Percentiles rank a stretch among this genome's conserved stretches.
Conservation (phyloP, 1,140 invertebrate genomes). For the Streblospio benedicti region DNA sequence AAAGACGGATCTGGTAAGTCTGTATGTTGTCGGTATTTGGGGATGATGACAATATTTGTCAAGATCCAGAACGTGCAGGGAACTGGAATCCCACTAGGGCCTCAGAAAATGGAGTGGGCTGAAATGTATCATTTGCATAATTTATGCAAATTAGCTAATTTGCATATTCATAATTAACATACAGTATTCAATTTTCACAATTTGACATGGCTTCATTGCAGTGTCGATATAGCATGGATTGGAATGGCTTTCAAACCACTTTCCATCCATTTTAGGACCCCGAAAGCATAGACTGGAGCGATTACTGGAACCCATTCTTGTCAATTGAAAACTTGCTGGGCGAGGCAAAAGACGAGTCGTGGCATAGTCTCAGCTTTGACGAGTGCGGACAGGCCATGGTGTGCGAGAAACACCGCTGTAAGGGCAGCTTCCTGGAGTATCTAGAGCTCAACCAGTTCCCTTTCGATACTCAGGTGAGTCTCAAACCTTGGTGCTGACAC, state of each 20-base stretch:
- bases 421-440: conserved; percentile 20
- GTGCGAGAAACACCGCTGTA: conserved; percentile 15
- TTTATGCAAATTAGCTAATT: not conserved
- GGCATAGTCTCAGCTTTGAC: conserved; percentile 13
- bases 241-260: not conserved
- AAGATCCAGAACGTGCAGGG: not conserved
- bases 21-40: not conserved
- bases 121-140: not conserved
- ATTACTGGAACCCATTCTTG: conserved; percentile 20
- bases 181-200: not conserved
- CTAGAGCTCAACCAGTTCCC: conserved; percentile 22
- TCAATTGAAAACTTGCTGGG: conserved; percentile 18
- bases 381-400: conserved; percentile 9
- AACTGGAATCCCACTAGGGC: not conserved
- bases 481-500: not conserved
- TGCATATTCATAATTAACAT: not conserved
- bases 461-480: conserved; percentile 20
- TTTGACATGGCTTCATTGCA: not conserved
- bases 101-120: not conserved
- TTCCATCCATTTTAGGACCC: not conserved
- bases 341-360: conserved; percentile 14
- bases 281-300: conserved; percentile 10
- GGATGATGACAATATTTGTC: not conserved
- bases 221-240: not conserved
- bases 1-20: conserved; percentile 4